phyloP scores from a whole-genome alignment of 2,888 invertebrate genomes.

The Daptonema setosum region DNA sequence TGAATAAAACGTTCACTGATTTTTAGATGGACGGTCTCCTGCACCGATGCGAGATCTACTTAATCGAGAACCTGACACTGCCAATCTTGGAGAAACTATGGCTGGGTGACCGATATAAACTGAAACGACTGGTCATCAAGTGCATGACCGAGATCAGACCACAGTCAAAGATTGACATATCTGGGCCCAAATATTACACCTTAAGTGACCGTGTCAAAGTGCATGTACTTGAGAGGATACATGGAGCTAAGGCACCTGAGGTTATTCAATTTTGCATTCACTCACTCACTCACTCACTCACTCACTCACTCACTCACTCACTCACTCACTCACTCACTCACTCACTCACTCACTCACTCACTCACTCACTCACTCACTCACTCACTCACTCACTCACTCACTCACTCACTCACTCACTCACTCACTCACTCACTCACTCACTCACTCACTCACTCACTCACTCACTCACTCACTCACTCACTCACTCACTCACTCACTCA shows the following conservation, averaged over 20 bases:
- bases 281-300: too few species aligned
- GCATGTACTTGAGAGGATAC: slow-evolving; percentile 6
- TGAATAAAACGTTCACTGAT: background rate
- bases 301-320: too few species aligned
- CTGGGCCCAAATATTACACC: slow-evolving; percentile 5
- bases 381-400: too few species aligned
- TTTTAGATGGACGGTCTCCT: slow-evolving; percentile 3
- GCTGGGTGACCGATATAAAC: slow-evolving; percentile 6
- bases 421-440: too few species aligned
- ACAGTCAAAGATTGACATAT: slow-evolving; percentile 2
- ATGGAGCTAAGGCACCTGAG: slow-evolving; percentile 4
- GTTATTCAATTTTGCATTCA: too few species aligned
- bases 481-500: too few species aligned
- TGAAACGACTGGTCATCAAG: slow-evolving; percentile 1
- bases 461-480: too few species aligned
- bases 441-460: too few species aligned
- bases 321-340: too few species aligned
- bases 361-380: too few species aligned
- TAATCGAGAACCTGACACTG: slow-evolving; percentile 12
- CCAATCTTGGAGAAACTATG: slow-evolving; percentile 22
- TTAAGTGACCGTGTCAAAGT: slow-evolving; percentile 8
- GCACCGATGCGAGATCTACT: slow-evolving; percentile 6
- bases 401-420: too few species aligned
- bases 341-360: too few species aligned
- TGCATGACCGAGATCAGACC: slow-evolving; percentile 4